Base-by-base conservation (phyloP, 2,797 vertebrate species). In the Ptychobarbus kaznakovi region DNA sequence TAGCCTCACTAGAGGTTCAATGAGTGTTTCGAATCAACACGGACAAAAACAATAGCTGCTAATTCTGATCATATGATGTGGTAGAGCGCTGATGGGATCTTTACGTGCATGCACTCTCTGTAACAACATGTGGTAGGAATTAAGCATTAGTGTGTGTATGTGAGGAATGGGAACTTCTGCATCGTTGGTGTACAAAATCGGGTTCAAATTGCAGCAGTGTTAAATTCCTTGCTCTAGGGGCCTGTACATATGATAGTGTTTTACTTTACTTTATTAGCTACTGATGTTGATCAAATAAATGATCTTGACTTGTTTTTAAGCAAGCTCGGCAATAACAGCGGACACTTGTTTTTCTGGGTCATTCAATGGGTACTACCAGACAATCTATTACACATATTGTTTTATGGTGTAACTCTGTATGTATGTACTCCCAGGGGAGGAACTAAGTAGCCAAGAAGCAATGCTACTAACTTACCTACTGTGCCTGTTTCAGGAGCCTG, bases 231-330 rank as follows among this genome's bases (percentile, higher is more conserved):
- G 70, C 73, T 82, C 83, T 74, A 74, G 86, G 61, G 80, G 70
- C 68, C 58, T 58, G 56, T 83, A 85, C 74, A 81, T 85, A 83
- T 73, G 70, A 81, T 77, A 84, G 75, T 68, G 56, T 85, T 83
- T 81, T 61, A 75, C 58, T 76, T 86, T 84, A 86, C 85, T 87
- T 70, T 81, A 89, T 89, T 89, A 87, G 75, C 77, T 83, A 88
- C 84, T 70, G 87, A 89, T 77, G 53, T 78, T 73, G 83, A 85
- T 85, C 80, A 89, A 87, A 88, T 81, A 73, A 77, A 77, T 18
- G 40, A 32, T 83, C 49, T 53, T 56, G 73, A 81, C 66, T 58
- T 75, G 28, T 69, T 86, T 78, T 65, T 70, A 84, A 87, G 72
- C 51, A 70, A 82, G 84, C 72, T 61, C 46, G 1, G 75, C 75